phyloP scores from a whole-genome alignment of 2,888 invertebrate genomes.

The Andrena fulva region DNA sequence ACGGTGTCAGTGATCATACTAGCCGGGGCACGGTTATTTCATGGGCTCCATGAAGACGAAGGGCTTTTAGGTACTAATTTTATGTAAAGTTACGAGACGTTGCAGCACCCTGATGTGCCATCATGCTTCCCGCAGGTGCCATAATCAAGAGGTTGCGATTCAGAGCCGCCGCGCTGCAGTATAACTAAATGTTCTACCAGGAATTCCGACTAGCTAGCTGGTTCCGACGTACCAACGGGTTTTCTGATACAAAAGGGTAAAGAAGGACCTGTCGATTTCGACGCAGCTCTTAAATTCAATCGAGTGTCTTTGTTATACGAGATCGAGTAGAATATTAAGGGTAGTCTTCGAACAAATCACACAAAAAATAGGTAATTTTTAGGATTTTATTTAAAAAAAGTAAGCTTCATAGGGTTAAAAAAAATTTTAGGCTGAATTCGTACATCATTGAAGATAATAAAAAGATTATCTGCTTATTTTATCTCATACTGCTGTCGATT shows the following conservation, averaged over 20 bases:
- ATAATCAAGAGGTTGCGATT: constrained; percentile 75
- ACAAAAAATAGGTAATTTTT: no score
- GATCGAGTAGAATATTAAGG: no score
- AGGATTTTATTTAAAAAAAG: no score
- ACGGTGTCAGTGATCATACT: constrained; percentile 16
- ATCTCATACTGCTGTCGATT: no score
- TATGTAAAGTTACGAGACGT: constrained; percentile 83
- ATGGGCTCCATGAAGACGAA: constrained; percentile 72
- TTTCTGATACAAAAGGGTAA: background rate
- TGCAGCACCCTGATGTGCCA: constrained; percentile 77
- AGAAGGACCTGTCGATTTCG: background rate
- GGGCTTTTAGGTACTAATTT: constrained; percentile 84
- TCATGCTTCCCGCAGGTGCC: constrained; percentile 79
- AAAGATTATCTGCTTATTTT: no score
- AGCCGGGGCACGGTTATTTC: constrained; percentile 44
- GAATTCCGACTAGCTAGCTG: constrained; percentile 58
- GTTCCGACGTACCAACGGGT: constrained; percentile 13
- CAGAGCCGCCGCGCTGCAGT: constrained; percentile 62
- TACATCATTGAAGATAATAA: no score
- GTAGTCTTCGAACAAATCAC: no score
- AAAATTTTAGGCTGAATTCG: background rate
- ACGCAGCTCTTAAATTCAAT: background rate
- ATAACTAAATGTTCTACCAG: constrained; percentile 74
- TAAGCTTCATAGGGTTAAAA: background rate
- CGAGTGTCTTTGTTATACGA: background rate